Base-by-base conservation (phyloP, 2,888 invertebrate species). In the Coronaproctus castanopsis region DNA sequence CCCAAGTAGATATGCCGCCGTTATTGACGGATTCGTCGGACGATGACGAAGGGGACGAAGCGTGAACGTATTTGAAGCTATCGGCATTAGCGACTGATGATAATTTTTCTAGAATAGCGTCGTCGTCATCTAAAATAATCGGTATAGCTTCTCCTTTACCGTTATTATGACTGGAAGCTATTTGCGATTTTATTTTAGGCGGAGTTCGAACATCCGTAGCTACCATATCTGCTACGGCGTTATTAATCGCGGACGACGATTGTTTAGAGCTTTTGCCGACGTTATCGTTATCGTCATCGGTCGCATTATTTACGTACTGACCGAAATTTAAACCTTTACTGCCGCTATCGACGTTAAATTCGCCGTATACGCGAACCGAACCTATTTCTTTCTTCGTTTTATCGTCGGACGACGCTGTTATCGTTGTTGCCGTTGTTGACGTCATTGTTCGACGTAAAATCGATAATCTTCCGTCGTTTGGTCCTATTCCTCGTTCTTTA, bases 1-100 rank as follows among this genome's bases (percentile, higher is more conserved):
- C 80, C 86, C 85, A 86, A 0, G 86, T 85, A 0, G 85, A 85
- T 62, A 85, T 75, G 1, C 83, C 83, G 36, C 36, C 36, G 36
- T 14, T 36, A 14, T 36, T 14, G n/a, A n/a, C n/a, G n/a, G n/a
- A n/a, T n/a, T n/a, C n/a, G n/a, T n/a, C n/a, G n/a, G n/a, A n/a
- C n/a, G n/a, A n/a, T 68, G 79, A 80, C 0, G 65, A 57, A 5
- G 64, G 63, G 21, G 61, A 62, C 5, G 63, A 60, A 20, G 56
- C 53, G 22, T 61, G 60, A 10, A 59, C 56, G 52, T 60, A 61
- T 52, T 57, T 57, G 54, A 59, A 57, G 20, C 62, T 57, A 18
- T 61, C 61, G n/a, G n/a, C n/a, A n/a, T n/a, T n/a, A n/a, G n/a
- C n/a, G n/a, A n/a, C n/a, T 1, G 62, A 59, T 1, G 63, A 61